Percentiles rank a stretch among this genome's conserved stretches.
Evolutionary conservation across 2,797 vertebrate genomes (phyloP).

Genomic region (Sciaenops ocellatus): DNA sequence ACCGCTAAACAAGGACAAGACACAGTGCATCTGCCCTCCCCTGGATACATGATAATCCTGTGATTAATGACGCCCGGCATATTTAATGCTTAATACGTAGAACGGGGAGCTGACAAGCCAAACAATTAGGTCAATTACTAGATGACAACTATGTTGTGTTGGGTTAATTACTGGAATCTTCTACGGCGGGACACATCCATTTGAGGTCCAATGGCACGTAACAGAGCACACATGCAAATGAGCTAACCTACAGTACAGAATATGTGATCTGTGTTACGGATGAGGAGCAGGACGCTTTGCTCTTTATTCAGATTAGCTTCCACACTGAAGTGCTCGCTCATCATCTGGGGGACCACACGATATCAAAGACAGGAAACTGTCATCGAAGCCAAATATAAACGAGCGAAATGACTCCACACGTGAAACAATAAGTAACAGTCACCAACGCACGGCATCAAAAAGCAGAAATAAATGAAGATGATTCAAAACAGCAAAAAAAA

Average conservation of each 20-base stretch:
- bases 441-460: too few species aligned
- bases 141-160: constrained; percentile 78
- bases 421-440: too few species aligned
- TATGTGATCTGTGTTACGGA: constrained; percentile 54
- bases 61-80: constrained; percentile 80
- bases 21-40: constrained; percentile 42
- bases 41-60: constrained; percentile 67
- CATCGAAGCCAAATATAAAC: too few species aligned
- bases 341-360: too few species aligned
- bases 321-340: too few species aligned
- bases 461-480: too few species aligned
- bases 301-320: too few species aligned
- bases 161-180: constrained; percentile 81
- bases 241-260: constrained; percentile 65
- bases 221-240: constrained; percentile 78
- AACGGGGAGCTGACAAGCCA: constrained; percentile 79
- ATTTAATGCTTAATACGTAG: constrained; percentile 76
- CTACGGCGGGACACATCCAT: constrained; percentile 60
- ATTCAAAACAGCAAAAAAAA: too few species aligned
- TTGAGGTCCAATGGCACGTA: constrained; percentile 74
- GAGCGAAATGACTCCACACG: too few species aligned
- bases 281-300: constrained; percentile 7
- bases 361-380: too few species aligned
- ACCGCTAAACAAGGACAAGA: constrained; percentile 65
- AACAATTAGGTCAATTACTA: constrained; percentile 84